Percentiles rank a stretch among this genome's conserved stretches.
Conservation (phyloP, 2,797 vertebrate species). For the Sebastiscus albofasciatus region DNA sequence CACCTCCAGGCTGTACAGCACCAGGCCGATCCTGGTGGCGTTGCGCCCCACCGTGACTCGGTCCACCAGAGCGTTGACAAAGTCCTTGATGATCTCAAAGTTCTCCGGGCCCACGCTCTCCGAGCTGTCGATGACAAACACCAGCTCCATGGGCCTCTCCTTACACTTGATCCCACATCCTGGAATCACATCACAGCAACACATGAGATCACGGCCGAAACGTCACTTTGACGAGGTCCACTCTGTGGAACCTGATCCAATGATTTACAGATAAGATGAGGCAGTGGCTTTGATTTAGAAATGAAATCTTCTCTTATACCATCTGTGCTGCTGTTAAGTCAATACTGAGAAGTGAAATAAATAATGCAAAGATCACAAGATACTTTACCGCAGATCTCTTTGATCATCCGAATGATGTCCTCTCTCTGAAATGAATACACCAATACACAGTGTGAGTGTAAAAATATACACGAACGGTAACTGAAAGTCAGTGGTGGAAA, state of each 20-base stretch:
- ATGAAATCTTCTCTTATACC: constrained; percentile 7
- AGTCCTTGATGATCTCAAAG: constrained; percentile 93
- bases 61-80: constrained; percentile 90
- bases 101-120: constrained; percentile 94
- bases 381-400: constrained; percentile 91
- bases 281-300: constrained; percentile 14
- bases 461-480: neutral
- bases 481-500: neutral
- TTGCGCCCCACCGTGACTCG: constrained; percentile 90
- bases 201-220: constrained; percentile 41
- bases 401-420: constrained; percentile 92
- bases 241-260: constrained; percentile 38
- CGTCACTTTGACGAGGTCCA: constrained; percentile 27
- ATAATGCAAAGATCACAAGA: constrained; percentile 34
- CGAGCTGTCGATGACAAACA: constrained; percentile 95
- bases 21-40: constrained; percentile 89
- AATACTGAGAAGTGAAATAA: constrained; percentile 22
- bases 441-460: constrained; percentile 16
- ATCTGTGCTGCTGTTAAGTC: constrained; percentile 6
- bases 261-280: constrained; percentile 40
- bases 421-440: constrained; percentile 84
- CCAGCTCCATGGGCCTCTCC: constrained; percentile 93
- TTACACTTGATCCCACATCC: constrained; percentile 93
- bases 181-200: constrained; percentile 66
- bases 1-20: constrained; percentile 91